phyloP scores from a whole-genome alignment of 2,797 vertebrate genomes.

The Sebastolobus alascanus region DNA sequence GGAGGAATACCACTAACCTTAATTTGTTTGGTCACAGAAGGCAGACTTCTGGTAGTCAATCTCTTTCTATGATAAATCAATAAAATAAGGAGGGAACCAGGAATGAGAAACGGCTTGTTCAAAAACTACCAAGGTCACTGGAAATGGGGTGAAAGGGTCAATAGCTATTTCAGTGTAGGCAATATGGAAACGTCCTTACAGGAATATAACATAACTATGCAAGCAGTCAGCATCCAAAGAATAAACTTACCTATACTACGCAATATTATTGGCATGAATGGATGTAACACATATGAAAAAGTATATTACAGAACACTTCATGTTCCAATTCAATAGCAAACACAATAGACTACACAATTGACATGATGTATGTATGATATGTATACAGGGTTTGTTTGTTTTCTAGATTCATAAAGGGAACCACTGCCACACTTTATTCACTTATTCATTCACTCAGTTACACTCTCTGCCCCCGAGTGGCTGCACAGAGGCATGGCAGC shows the following conservation, averaged over 20 bases:
- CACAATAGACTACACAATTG: background rate
- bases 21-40: constrained; percentile 47
- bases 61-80: constrained; percentile 70
- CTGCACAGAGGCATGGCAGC: background rate
- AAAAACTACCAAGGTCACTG: constrained; percentile 54
- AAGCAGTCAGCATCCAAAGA: background rate
- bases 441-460: background rate
- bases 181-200: constrained; percentile 11
- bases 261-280: background rate
- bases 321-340: background rate
- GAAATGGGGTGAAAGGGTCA: constrained; percentile 68
- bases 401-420: background rate
- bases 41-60: constrained; percentile 60
- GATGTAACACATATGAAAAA: background rate
- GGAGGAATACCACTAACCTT: constrained; percentile 47
- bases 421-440: background rate
- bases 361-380: background rate
- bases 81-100: constrained; percentile 48
- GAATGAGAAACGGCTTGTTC: constrained; percentile 64
- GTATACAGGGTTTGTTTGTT: background rate
- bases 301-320: background rate
- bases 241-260: background rate
- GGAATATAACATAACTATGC: background rate
- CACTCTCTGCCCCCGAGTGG: constrained; percentile 29
- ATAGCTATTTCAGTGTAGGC: constrained; percentile 25